A percentile compares a stretch with the other conserved stretches of the same genome.
These are phyloP conservation scores for Anoura caudifer DNA, from an alignment of 2,113 vertebrate genomes.

Conservation along the genomic window DNA sequence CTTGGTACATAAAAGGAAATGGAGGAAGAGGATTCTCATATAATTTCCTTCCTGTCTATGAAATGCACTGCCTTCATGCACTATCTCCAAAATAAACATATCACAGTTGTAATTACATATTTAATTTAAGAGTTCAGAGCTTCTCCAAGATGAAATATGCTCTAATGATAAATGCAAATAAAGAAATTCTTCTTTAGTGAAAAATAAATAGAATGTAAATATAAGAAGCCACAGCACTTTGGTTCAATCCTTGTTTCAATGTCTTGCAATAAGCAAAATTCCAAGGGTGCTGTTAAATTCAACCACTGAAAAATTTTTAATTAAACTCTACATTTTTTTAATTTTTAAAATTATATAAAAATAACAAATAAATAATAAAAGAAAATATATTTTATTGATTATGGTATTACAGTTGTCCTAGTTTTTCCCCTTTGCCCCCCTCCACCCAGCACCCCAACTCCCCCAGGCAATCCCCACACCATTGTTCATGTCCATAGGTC, in stretches of 20 bases:
- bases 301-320: slow-evolving; percentile 43
- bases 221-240: background rate
- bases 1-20: background rate
- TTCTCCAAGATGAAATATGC: background rate
- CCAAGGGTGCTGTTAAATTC: slow-evolving; percentile 39
- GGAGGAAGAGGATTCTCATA: background rate
- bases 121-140: background rate
- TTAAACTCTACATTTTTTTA: slow-evolving; percentile 38
- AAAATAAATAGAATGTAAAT: background rate
- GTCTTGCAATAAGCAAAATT: slow-evolving; percentile 62
- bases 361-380: too few species aligned
- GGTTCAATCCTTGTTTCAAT: background rate
- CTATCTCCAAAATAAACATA: background rate
- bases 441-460: too few species aligned
- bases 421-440: too few species aligned
- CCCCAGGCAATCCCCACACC: too few species aligned
- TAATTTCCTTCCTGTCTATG: background rate
- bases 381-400: too few species aligned
- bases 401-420: too few species aligned
- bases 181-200: background rate
- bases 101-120: background rate
- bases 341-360: too few species aligned
- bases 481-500: too few species aligned
- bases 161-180: background rate
- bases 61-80: background rate